phyloP scores from a whole-genome alignment of 2,113 vertebrate species.

The Neogobius melanostomus region DNA sequence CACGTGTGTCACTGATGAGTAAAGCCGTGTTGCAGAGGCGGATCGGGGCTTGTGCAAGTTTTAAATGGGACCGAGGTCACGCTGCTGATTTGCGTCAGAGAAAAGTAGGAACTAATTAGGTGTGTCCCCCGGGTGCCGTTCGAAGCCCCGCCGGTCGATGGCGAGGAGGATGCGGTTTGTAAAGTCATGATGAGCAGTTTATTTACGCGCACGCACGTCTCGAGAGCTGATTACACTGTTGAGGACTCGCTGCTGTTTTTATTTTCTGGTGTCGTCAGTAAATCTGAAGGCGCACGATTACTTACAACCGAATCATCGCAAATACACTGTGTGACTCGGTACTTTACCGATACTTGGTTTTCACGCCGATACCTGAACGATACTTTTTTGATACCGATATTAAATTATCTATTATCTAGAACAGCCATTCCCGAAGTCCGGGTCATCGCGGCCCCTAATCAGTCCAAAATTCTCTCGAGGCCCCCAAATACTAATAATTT shows the following conservation, averaged over 20 bases:
- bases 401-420: too few species aligned
- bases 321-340: too few species aligned
- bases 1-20: too few species aligned
- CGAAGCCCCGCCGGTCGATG: constrained; percentile 50
- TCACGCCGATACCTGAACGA: too few species aligned
- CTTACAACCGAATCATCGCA: too few species aligned
- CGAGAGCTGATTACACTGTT: constrained; percentile 55
- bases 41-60: constrained; percentile 31
- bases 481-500: too few species aligned
- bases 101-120: constrained; percentile 61
- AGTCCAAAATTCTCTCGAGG: too few species aligned
- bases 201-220: constrained; percentile 62
- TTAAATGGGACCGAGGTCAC: constrained; percentile 41
- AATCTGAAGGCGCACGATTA: too few species aligned
- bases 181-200: constrained; percentile 66
- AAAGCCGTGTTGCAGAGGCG: background rate
- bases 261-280: background rate
- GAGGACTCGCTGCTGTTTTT: constrained; percentile 30
- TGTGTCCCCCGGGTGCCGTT: constrained; percentile 53
- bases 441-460: too few species aligned
- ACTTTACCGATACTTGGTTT: too few species aligned
- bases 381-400: too few species aligned
- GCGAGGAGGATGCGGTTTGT: constrained; percentile 55
- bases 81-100: constrained; percentile 55
- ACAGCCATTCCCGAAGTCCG: too few species aligned